These are phyloP conservation scores for Scolopax mira DNA, from an alignment of 2,113 vertebrate species.

Conservation along the genomic window DNA sequence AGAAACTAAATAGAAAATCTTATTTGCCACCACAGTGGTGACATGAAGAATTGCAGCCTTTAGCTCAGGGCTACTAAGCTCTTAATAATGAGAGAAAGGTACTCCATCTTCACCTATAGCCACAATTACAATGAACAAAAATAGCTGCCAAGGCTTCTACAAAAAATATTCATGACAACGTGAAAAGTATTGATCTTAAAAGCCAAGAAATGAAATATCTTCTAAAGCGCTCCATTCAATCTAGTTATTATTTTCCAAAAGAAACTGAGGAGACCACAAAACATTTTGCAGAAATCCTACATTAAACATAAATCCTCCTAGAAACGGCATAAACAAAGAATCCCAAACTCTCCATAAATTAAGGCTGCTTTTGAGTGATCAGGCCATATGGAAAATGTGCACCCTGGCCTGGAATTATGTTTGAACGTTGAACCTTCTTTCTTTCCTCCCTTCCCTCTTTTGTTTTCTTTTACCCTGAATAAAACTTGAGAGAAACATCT, in stretches of 20 bases:
- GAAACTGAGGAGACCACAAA: constrained; percentile 54
- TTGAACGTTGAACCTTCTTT: background rate
- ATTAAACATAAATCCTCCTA: constrained; percentile 2
- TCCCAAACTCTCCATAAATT: background rate
- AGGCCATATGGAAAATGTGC: background rate
- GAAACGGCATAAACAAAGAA: background rate
- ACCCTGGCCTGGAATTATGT: background rate
- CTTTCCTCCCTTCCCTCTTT: background rate
- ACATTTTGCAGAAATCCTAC: constrained; percentile 5
- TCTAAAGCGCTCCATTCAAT: constrained; percentile 65
- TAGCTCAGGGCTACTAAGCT: constrained; percentile 74
- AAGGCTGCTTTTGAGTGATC: background rate
- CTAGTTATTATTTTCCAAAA: constrained; percentile 67
- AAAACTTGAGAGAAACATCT: background rate
- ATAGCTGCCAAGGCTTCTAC: constrained; percentile 61
- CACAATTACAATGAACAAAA: constrained; percentile 67
- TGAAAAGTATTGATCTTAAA: constrained; percentile 80
- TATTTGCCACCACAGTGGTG: constrained; percentile 75
- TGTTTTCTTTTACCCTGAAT: background rate
- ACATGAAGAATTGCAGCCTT: constrained; percentile 80
- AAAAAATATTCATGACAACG: constrained; percentile 74
- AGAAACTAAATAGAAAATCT: constrained; percentile 77
- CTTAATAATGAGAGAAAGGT: constrained; percentile 79
- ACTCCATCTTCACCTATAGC: constrained; percentile 73
- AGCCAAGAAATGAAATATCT: constrained; percentile 72